phyloP scores from a whole-genome alignment of 2,113 vertebrate species.

The Axis porcinus region DNA sequence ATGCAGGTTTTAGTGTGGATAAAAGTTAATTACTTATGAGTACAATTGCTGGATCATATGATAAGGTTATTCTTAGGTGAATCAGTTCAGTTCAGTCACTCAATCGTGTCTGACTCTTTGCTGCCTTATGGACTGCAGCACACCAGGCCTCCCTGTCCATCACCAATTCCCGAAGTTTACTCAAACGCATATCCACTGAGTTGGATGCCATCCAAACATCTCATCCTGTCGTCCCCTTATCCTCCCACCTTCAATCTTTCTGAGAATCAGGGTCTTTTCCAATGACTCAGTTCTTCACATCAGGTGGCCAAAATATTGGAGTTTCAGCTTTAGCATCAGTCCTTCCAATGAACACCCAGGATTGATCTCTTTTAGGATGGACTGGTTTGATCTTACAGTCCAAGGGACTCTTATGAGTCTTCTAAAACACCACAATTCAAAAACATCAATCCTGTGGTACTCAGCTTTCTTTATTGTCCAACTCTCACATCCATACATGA shows the following conservation, averaged over 20 bases:
- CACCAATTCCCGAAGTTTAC: not conserved
- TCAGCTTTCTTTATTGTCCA: not conserved
- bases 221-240: not conserved
- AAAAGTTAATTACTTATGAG: not conserved
- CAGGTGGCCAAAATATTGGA: not conserved
- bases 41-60: not conserved
- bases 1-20: not conserved
- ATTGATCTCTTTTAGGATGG: not conserved
- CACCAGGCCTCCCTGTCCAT: not conserved
- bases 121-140: not conserved
- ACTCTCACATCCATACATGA: not conserved
- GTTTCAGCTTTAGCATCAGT: not conserved
- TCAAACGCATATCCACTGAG: not conserved
- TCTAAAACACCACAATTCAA: not conserved
- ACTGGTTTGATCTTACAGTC: not conserved
- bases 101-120: not conserved
- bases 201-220: not conserved
- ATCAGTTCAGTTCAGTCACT: not conserved
- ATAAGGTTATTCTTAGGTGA: not conserved
- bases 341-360: not conserved
- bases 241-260: not conserved
- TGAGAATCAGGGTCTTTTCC: not conserved
- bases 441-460: not conserved
- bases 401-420: not conserved
- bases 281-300: not conserved